Evolutionary conservation across 2,113 vertebrate species (phyloP).

Genomic region (Formicarius rufipectus): DNA sequence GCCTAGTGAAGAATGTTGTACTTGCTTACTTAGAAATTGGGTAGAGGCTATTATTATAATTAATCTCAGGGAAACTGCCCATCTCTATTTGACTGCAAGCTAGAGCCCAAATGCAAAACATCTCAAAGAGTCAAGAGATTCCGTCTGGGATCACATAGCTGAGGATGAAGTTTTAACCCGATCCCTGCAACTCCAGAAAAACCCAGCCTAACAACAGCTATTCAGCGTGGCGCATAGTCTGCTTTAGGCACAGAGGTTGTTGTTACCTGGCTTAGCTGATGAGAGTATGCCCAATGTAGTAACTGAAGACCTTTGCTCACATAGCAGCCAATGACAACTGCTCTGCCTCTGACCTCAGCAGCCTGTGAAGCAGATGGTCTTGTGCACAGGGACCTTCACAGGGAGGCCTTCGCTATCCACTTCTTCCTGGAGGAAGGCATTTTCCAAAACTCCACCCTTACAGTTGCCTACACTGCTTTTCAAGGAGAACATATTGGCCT

Average conservation of each 20-base stretch:
- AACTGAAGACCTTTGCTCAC: neutral
- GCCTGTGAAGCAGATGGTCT: neutral
- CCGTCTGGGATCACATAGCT: neutral
- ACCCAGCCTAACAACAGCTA: neutral
- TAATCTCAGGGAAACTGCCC: neutral
- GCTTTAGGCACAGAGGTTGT: too few species aligned
- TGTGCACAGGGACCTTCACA: rapidly evolving
- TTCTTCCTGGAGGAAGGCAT: neutral
- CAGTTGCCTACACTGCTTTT: rapidly evolving
- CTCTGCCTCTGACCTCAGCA: neutral
- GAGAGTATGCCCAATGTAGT: neutral
- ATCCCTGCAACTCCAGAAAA: neutral
- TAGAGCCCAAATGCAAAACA: neutral
- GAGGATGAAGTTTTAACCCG: neutral
- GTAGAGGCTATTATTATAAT: neutral
- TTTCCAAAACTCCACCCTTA: neutral
- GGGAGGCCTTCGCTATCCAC: neutral
- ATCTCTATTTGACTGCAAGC: neutral
- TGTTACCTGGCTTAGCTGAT: neutral
- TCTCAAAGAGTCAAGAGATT: neutral
- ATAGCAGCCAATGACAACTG: neutral
- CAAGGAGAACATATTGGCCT: neutral
- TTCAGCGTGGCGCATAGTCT: neutral
- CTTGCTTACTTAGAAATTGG: neutral
- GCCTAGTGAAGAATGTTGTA: neutral